Evolutionary conservation across 2,888 invertebrate genomes (phyloP).

Genomic region (Teleiodes luculella): DNA sequence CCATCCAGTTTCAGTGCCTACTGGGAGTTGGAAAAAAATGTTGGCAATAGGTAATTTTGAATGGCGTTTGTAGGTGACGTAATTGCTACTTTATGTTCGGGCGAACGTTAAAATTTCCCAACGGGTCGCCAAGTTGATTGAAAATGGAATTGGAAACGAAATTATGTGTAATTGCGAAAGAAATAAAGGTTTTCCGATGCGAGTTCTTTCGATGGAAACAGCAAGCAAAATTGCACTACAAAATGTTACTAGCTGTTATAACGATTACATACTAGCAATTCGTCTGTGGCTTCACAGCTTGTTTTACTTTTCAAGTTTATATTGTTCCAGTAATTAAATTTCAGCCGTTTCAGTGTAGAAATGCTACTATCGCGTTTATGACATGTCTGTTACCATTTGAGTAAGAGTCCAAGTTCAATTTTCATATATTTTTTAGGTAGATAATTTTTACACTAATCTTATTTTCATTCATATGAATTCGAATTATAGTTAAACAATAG

Average conservation of each 20-base stretch:
- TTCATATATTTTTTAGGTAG: too few species aligned
- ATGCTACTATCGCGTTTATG: too few species aligned
- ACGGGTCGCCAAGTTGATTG: slow-evolving; percentile 33
- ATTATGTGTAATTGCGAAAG: slow-evolving; percentile 16
- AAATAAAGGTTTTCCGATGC: slow-evolving; percentile 1
- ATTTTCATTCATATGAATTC: too few species aligned
- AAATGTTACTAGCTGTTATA: background rate
- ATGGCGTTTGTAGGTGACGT: slow-evolving; percentile 64
- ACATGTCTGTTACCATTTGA: too few species aligned
- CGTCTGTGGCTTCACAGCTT: too few species aligned
- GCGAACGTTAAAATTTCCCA: slow-evolving; percentile 26
- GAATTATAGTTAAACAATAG: too few species aligned
- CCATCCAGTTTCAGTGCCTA: slow-evolving; percentile 73
- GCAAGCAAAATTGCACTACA: background rate
- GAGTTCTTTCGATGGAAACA: background rate
- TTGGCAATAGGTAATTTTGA: slow-evolving; percentile 73
- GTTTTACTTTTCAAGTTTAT: too few species aligned
- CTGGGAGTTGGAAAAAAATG: slow-evolving; percentile 73
- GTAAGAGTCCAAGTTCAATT: too few species aligned
- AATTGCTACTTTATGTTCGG: slow-evolving; percentile 65
- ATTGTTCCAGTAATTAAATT: too few species aligned
- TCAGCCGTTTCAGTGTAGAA: too few species aligned
- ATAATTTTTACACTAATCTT: too few species aligned
- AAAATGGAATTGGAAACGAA: slow-evolving; percentile 32
- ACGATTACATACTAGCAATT: too few species aligned